phyloP scores from a whole-genome alignment of 2,113 vertebrate species.

The Danio rerio region GRCz12tu NC_133191.1:46920501-46921000 shows the following conservation, averaged over 20 bases:
- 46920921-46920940: not conserved
- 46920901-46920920: constrained; percentile 13
- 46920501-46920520: constrained; percentile 98
- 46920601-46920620: constrained; percentile 91
- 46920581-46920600: constrained; percentile 76
- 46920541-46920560: constrained; percentile 81
- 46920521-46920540: constrained; percentile 83
- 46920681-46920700: constrained; percentile 1
- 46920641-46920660: constrained; percentile 94
- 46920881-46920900: constrained; percentile 33
- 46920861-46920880: not conserved
- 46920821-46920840: not conserved
- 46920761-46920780: not conserved
- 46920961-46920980: constrained; percentile 9
- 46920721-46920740: not conserved
- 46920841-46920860: not conserved
- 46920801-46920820: constrained; percentile 30
- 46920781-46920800: constrained; percentile 13
- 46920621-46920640: constrained; percentile 97
- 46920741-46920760: not conserved
- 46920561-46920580: constrained; percentile 71
- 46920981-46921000: constrained; percentile 19
- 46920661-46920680: constrained; percentile 88
- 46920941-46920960: not conserved
- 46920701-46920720: not conserved